phyloP scores from a whole-genome alignment of 2,113 vertebrate species.

The Channa argus region DNA sequence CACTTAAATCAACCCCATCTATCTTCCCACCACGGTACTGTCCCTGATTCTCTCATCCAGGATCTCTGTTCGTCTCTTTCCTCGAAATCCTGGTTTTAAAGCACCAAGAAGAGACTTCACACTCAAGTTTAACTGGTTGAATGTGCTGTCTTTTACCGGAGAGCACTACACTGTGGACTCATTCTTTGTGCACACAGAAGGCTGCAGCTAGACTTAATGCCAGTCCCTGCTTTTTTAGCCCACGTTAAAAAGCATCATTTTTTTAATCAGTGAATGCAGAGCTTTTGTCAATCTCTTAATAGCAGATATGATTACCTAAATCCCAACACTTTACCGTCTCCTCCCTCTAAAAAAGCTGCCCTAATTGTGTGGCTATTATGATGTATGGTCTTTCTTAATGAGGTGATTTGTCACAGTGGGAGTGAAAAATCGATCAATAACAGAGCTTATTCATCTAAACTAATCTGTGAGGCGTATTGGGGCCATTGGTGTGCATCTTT shows the following conservation, averaged over 20 bases:
- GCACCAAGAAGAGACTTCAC: slow-evolving; percentile 33
- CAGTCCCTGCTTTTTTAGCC: slow-evolving; percentile 1
- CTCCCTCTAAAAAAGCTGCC: slow-evolving; percentile 66
- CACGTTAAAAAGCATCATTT: slow-evolving; percentile 19
- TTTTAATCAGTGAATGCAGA: slow-evolving; percentile 23
- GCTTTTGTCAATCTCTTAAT: slow-evolving; percentile 65
- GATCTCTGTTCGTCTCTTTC: slow-evolving; percentile 37
- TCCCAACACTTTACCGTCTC: slow-evolving; percentile 65
- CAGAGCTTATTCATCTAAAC: slow-evolving; percentile 71
- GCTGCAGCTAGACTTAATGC: not conserved
- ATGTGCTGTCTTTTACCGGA: not conserved
- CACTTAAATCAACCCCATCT: slow-evolving; percentile 80
- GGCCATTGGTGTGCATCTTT: slow-evolving; percentile 21
- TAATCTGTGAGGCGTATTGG: slow-evolving; percentile 53
- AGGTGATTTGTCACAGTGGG: slow-evolving; percentile 72
- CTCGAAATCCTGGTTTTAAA: slow-evolving; percentile 23
- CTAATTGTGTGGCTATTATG: slow-evolving; percentile 74
- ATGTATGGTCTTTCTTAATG: slow-evolving; percentile 72
- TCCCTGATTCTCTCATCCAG: slow-evolving; percentile 49
- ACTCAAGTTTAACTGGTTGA: slow-evolving; percentile 9
- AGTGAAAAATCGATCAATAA: slow-evolving; percentile 75
- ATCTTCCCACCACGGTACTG: slow-evolving; percentile 56
- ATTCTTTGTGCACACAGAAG: not conserved
- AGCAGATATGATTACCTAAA: slow-evolving; percentile 69
- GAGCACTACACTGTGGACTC: not conserved